Evolutionary conservation across 2,888 invertebrate genomes (phyloP).

Genomic region (Drosophila formosana): DNA sequence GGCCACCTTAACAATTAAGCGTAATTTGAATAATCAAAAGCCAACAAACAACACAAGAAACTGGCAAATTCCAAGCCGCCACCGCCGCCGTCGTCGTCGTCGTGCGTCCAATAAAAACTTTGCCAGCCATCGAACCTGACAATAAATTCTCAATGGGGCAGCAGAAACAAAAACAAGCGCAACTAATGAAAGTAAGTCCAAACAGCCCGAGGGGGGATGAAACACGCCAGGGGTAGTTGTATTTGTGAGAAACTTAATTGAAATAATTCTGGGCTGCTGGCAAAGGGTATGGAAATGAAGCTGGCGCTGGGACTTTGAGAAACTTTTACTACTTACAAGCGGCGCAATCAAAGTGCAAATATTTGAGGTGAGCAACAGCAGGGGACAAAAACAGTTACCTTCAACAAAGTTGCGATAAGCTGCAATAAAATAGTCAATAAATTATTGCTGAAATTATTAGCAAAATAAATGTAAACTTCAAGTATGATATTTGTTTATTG

Average conservation of each 20-base stretch:
- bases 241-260: constrained; percentile 70
- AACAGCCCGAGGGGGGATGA: background rate
- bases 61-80: constrained; percentile 42
- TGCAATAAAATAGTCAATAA: background rate
- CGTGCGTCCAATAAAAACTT: constrained; percentile 71
- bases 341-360: constrained; percentile 68
- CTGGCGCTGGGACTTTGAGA: constrained; percentile 16
- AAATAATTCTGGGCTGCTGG: constrained; percentile 64
- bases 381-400: background rate
- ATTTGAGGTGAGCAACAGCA: constrained; percentile 17
- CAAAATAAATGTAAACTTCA: background rate
- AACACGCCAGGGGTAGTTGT: background rate
- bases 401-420: background rate
- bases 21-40: constrained; percentile 78
- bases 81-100: background rate
- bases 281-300: constrained; percentile 11
- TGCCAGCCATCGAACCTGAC: constrained; percentile 74
- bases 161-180: constrained; percentile 61
- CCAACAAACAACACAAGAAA: constrained; percentile 67
- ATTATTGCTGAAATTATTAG: background rate
- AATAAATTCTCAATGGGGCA: constrained; percentile 65
- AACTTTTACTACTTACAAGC: constrained; percentile 58
- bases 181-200: constrained; percentile 72
- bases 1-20: constrained; percentile 75
- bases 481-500: too few species aligned